These are phyloP conservation scores for Nymphalis c-album DNA, from an alignment of 2,888 invertebrate species.

Conservation along the genomic window DNA sequence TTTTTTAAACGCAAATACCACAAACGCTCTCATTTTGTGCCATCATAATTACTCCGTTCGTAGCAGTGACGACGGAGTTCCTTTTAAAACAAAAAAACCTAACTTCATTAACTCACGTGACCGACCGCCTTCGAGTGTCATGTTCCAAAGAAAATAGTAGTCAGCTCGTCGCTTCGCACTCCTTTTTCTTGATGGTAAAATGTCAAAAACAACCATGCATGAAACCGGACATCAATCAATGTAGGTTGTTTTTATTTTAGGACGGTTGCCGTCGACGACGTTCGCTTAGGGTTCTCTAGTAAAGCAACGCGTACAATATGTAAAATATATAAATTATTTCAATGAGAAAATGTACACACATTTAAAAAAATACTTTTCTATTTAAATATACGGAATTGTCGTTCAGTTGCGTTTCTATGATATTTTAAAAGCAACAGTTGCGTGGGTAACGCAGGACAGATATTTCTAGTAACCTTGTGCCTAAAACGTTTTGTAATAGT, in stretches of 20 bases:
- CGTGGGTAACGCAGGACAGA: constrained; percentile 19
- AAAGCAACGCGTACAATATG: neutral
- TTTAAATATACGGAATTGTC: neutral
- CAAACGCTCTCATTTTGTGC: neutral
- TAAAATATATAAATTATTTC: neutral
- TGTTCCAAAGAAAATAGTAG: constrained; percentile 64
- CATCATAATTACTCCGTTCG: constrained; percentile 39
- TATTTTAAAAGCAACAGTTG: constrained; percentile 21
- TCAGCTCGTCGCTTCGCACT: constrained; percentile 62
- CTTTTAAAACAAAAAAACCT: constrained; percentile 55
- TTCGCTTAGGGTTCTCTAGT: constrained; percentile 44
- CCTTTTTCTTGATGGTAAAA: constrained; percentile 65
- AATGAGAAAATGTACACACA: neutral
- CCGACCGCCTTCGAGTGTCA: constrained; percentile 57
- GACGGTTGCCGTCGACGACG: constrained; percentile 53
- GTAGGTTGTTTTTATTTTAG: constrained; percentile 67
- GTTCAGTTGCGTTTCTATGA: neutral
- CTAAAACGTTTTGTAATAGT: constrained; percentile 9
- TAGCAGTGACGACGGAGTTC: constrained; percentile 54
- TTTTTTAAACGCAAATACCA: neutral
- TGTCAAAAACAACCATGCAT: constrained; percentile 73
- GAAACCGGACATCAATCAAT: constrained; percentile 75
- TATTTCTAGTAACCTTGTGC: constrained; percentile 18
- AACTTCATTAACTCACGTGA: constrained; percentile 49
- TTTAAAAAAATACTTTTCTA: neutral